Evolutionary conservation across 2,888 invertebrate genomes (phyloP), one percentile per base, ranked within the genome.

Genomic region (Pammene fasciana): DNA sequence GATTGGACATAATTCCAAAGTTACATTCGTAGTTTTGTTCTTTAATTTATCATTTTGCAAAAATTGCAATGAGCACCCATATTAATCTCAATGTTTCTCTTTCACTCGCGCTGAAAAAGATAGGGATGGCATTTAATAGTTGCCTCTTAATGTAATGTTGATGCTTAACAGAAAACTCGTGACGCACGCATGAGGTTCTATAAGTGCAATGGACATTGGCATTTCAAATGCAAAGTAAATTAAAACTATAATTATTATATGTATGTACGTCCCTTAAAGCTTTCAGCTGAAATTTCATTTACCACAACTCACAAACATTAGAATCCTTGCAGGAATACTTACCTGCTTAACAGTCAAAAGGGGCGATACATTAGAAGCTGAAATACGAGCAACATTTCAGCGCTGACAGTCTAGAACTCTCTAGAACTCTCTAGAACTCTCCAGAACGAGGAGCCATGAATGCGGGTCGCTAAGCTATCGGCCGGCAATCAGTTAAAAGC

Each of bases 401-500:
- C 43, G 26, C 11, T 45, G 60, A 46, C 57, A 41, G 62, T 18
- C 52, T 13, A 48, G 61, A 61, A 38, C 61, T 16, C 36, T 26
- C 26, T 26, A 26, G 26, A 4, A 38, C 61, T 16, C 36, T 26
- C 26, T 4, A 26, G 26, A 26, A 26, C 26, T 1, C 26, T n/a
- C n/a, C 9, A 50, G 18, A 16, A 7, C 56, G 38, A 18, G 55
- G 59, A 57, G 66, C 61, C 36, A 50, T 67, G 59, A 65, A 64
- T 65, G 61, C 60, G 54, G 64, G 70, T 64, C 62, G 65, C 73
- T 74, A 71, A 76, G 76, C 77, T 79, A 80, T 70, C 62, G 70
- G 74, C 71, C 73, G 74, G 77, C 80, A 82, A 82, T 82, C 82
- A 82, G 82, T 82, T 82, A 81, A 82, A 82, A 82, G 82, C 82